A percentile compares a stretch with the other conserved stretches of the same genome.
Evolutionary conservation across 2,888 invertebrate species (phyloP).

Genomic region (Operophtera brumata): DNA sequence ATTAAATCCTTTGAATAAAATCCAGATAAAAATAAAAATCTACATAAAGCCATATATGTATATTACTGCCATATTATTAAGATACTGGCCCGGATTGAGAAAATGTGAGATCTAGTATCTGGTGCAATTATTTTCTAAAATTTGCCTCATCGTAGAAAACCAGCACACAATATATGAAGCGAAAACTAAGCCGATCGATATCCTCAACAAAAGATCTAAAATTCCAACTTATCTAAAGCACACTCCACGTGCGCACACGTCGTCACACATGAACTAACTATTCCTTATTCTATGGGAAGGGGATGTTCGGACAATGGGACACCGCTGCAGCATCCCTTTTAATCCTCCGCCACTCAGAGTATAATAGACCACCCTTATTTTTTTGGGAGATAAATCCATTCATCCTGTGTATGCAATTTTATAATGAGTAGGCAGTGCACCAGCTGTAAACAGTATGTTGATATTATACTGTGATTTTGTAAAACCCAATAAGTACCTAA

Average conservation of each 20-base stretch:
- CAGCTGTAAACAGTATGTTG: neutral
- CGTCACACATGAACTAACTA: conserved; percentile 2
- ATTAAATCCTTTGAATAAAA: too few species aligned
- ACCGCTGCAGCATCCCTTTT: conserved; percentile 38
- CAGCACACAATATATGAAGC: too few species aligned
- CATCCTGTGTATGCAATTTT: conserved; percentile 14
- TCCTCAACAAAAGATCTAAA: neutral
- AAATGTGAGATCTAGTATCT: too few species aligned
- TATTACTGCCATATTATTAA: too few species aligned
- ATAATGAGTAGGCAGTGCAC: conserved; percentile 12
- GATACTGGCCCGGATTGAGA: too few species aligned
- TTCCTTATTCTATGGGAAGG: conserved; percentile 6
- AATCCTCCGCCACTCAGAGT: conserved; percentile 24
- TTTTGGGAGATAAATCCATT: conserved; percentile 2
- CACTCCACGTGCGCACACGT: conserved; percentile 3
- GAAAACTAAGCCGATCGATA: neutral
- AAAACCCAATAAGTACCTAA: too few species aligned
- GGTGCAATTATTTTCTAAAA: too few species aligned
- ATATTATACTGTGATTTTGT: too few species aligned
- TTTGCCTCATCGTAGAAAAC: too few species aligned
- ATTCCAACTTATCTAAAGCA: conserved; percentile 1
- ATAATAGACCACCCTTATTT: conserved; percentile 33
- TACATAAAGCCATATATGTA: too few species aligned
- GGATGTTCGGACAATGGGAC: conserved; percentile 38
- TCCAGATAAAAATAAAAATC: too few species aligned